Conservation (phyloP, 2,113 vertebrate genomes). For the Larimichthys crocea region DNA sequence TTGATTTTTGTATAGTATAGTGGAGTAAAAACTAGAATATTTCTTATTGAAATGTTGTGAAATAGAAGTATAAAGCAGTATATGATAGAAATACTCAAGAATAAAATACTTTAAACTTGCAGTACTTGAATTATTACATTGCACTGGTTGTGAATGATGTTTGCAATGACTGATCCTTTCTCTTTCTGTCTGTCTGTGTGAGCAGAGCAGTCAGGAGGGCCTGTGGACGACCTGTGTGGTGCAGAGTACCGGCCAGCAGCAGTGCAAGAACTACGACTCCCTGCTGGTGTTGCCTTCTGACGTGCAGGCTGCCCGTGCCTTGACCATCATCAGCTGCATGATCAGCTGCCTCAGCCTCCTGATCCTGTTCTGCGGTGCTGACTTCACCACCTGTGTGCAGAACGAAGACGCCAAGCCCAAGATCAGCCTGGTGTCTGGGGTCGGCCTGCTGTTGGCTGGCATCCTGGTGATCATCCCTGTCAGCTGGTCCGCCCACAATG, state of each 20-base stretch:
- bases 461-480: slow-evolving; percentile 82
- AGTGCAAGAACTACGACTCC: slow-evolving; percentile 86
- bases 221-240: slow-evolving; percentile 85
- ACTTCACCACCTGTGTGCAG: slow-evolving; percentile 84
- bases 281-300: slow-evolving; percentile 77
- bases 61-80: neutral
- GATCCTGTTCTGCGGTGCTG: slow-evolving; percentile 78
- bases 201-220: slow-evolving; percentile 75
- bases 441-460: slow-evolving; percentile 79
- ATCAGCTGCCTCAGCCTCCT: slow-evolving; percentile 75
- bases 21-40: neutral
- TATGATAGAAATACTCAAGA: neutral
- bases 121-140: neutral
- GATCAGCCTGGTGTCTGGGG: slow-evolving; percentile 77
- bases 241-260: slow-evolving; percentile 88
- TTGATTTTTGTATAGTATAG: neutral
- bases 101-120: neutral
- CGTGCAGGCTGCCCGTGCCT: slow-evolving; percentile 83
- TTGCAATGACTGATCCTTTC: neutral
- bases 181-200: slow-evolving; percentile 1
- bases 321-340: slow-evolving; percentile 84
- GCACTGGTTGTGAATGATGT: neutral
- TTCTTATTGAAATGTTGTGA: neutral
- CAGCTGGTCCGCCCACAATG: slow-evolving; percentile 82
- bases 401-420: slow-evolving; percentile 82